Base-by-base conservation (phyloP, 2,113 vertebrate species). In the Sapayoa aenigma region DNA sequence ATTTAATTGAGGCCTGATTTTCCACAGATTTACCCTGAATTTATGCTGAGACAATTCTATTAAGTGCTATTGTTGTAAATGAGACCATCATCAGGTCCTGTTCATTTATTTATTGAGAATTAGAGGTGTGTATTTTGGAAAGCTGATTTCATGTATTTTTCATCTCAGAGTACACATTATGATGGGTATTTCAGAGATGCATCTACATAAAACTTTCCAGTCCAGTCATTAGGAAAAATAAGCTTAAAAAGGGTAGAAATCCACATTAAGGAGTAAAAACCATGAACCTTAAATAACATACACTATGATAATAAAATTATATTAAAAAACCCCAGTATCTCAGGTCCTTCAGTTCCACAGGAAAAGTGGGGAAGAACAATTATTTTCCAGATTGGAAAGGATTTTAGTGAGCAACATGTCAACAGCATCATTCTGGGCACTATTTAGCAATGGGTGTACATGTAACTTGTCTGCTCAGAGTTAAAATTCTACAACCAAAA, bases 121-220 rank as follows among this genome's bases (percentile, higher is more conserved):
- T 75, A 12, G 20, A 35, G 62, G 44, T 82, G 13, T 39, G 7
- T 69, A 22, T 73, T 87, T 91, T 84, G 19, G 33, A 72, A 49
- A 42, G 47, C n/a, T 63, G 25, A 9, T 81, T 93, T 77, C 17
- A 2, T 25, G 11, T 21, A 1, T 82, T 87, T 84, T 89, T 84
- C 6, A 0, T 24, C 31, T 56, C 2, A 0, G 62, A 42, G 5
- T 15, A 3, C 56, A 28, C 30, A 1, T 17, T 33, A 2, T 2
- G 6, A 35, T 12, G 55, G 23, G 41, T 20, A 9, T 71, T 88
- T 81, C 18, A 1, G 72, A 47, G 3, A 3, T 6, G 15, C 35
- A 24, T 9, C 23, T 8, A 4, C 21, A 24, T 22, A 47, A 71
- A 77, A 44, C 27, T 52, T 46, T 10, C 42, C 42, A 16, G 9